Conservation (phyloP, 2,888 invertebrate genomes). For the Leptodirus hochenwartii region DNA sequence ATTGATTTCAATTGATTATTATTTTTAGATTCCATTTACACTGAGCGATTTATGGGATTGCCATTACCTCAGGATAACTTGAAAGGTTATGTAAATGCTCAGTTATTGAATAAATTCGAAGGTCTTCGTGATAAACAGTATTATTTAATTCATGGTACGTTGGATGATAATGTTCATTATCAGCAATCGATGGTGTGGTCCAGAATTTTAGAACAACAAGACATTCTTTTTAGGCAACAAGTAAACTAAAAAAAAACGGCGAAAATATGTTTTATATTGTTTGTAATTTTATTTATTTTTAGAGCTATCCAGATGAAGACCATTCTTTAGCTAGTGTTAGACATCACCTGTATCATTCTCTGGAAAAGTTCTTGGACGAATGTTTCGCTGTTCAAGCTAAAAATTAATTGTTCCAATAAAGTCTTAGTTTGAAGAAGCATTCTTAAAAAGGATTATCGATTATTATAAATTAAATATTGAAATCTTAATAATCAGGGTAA, state of each 20-base stretch:
- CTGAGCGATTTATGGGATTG: slow-evolving; percentile 89
- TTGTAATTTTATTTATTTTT: slow-evolving; percentile 18
- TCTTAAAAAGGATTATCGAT: too few species aligned
- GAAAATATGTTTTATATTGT: slow-evolving; percentile 4
- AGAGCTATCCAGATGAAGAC: slow-evolving; percentile 91
- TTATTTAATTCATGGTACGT: slow-evolving; percentile 85
- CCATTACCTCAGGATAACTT: slow-evolving; percentile 53
- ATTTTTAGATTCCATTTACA: slow-evolving; percentile 80
- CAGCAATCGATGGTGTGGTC: slow-evolving; percentile 90
- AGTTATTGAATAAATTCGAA: slow-evolving; percentile 50
- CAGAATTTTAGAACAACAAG: slow-evolving; percentile 62
- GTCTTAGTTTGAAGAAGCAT: not conserved
- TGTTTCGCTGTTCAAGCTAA: slow-evolving; percentile 27
- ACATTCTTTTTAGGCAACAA: slow-evolving; percentile 84
- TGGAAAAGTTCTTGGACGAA: slow-evolving; percentile 64
- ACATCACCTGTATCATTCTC: slow-evolving; percentile 74
- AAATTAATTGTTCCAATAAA: slow-evolving; percentile 6
- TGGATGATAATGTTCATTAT: slow-evolving; percentile 93
- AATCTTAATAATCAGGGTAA: too few species aligned
- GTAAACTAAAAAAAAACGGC: slow-evolving; percentile 32
- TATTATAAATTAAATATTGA: too few species aligned
- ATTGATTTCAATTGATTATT: not conserved
- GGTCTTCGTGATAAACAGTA: slow-evolving; percentile 52
- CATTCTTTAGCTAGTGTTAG: slow-evolving; percentile 69
- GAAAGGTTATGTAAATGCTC: slow-evolving; percentile 54